Base-by-base conservation (phyloP, 2,888 invertebrate species). In the Seira musarum region DNA sequence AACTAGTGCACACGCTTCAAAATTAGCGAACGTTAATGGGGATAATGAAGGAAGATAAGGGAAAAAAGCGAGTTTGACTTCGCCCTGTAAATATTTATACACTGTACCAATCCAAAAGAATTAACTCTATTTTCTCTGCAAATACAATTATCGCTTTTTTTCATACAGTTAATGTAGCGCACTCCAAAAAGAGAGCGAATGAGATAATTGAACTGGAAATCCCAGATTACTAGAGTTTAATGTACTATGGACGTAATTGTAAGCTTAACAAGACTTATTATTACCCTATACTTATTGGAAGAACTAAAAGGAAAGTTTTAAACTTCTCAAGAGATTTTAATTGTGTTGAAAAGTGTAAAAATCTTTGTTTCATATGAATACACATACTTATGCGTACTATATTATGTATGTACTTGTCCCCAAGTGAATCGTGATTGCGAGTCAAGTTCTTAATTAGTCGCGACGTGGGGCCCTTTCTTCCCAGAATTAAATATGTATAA, bases 301-400 rank as follows among this genome's bases (percentile, higher is more conserved):
- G 49, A 49, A n/a, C 49, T 2, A 49, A 8, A 8, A 30, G 15
- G 49, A 49, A 49, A 49, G 49, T 49, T 49, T 3, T 2, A 13
- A 49, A n/a, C 49, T 49, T 49, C 49, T 49, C 17, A n/a, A 13
- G 49, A 49, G 49, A 49, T 49, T 49, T 49, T 49, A 49, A 49
- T 49, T 49, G 49, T 49, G 3, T n/a, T 49, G 49, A 49, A 49
- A n/a, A 49, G 15, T 8, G 13, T 49, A 3, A 49, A 49, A 49
- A 49, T 3, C 2, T 49, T 49, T 49, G 49, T 13, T 3, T 49
- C 17, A n/a, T n/a, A n/a, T n/a, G n/a, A n/a, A n/a, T n/a, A n/a
- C n/a, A n/a, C n/a, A n/a, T n/a, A 40, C 40, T 40, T 40, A 13
- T 40, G 40, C 40, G 40, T 30, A 30, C 30, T 30, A 5, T 30